A percentile compares a stretch with the other conserved stretches of the same genome.
These are phyloP conservation scores for Asarcornis scutulata DNA, from an alignment of 2,113 vertebrate species.

Conservation along the genomic window DNA sequence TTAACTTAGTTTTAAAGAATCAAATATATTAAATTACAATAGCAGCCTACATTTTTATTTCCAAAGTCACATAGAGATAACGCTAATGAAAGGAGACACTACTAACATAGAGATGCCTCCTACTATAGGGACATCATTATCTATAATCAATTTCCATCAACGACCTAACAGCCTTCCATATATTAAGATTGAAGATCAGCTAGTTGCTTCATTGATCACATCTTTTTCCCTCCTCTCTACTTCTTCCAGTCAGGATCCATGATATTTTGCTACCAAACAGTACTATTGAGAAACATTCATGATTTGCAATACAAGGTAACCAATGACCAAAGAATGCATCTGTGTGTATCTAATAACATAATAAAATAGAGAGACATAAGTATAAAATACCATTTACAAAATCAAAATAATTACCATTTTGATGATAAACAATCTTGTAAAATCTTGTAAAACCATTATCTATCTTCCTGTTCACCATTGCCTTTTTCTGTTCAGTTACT, in stretches of 20 bases:
- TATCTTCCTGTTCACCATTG: neutral
- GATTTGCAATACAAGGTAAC: neutral
- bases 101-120: neutral
- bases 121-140: neutral
- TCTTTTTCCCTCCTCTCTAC: neutral
- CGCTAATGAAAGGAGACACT: neutral
- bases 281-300: neutral
- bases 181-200: neutral
- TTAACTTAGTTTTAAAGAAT: neutral
- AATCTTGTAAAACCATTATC: neutral
- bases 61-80: neutral
- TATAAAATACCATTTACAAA: neutral
- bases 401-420: neutral
- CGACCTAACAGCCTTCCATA: neutral
- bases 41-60: neutral
- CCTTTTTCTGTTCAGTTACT: neutral
- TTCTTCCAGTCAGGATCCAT: neutral
- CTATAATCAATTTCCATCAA: slow-evolving; percentile 25
- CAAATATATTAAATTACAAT: neutral
- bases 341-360: neutral
- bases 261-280: neutral
- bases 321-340: neutral
- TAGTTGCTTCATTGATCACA: neutral
- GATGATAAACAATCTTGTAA: neutral
- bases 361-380: neutral